Evolutionary conservation across 2,113 vertebrate species (phyloP), one percentile per base, ranked within the genome.

Genomic region (Macquaria ambigua): DNA sequence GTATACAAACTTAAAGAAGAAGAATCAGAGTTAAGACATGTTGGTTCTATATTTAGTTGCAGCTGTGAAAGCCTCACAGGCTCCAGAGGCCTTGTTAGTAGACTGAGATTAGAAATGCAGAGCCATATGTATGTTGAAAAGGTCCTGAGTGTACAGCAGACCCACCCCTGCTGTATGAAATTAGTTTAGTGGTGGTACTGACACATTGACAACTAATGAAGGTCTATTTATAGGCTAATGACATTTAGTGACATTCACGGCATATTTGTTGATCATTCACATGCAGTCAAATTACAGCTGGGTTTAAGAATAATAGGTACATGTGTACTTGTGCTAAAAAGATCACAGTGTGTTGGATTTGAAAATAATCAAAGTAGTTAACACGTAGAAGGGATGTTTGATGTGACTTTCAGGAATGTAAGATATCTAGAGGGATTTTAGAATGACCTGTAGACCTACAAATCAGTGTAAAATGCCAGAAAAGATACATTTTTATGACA

Each of bases 181-280:
- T 48, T 34, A n/a, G 31, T 63, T 59, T 20, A 56, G 66, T 15
- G n/a, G 28, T 12, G 6, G 34, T 5, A 31, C 3, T 37, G 71
- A 58, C 4, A 31, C 48, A 56, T n/a, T 23, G 34, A 77, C 20
- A 34, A 34, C 34, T 41, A 84, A 74, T 56, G 61, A 56, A 21
- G 34, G 21, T 52, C 77, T 74, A 34, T 77, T 77, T 56, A 68
- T 62, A 41, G 53, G 8, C 61, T n/a, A 8, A 52, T 77, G 82
- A 34, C 81, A 68, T 77, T 84, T 78, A 34, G 37, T 78, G 74
- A 25, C 62, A 82, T 56, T 74, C 43, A 37, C 37, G 8, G 63
- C 0, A 0, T 68, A 53, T 53, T 69, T 58, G 5, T 18, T 48
- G 70, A 50, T 63, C 16, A 12, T 21, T 67, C 18, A 2, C 41